Evolutionary conservation across 2,797 vertebrate genomes (phyloP).

Genomic region (Sebastes iracundus): DNA sequence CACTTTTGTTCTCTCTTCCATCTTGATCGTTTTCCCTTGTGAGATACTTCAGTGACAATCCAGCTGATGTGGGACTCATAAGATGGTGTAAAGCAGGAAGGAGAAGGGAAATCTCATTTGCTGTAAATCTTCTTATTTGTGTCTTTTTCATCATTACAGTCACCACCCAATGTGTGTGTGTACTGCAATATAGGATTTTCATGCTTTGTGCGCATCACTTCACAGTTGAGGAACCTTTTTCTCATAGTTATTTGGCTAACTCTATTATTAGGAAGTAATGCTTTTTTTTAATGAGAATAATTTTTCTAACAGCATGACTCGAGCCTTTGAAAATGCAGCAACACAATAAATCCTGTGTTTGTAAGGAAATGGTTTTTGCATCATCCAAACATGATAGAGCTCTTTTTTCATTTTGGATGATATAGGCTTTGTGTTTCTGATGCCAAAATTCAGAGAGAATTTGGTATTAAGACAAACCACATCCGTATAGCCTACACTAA

Average conservation of each 20-base stretch:
- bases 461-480: neutral
- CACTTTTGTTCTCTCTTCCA: slow-evolving; percentile 4
- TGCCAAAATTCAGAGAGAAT: neutral
- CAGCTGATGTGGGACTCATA: slow-evolving; percentile 22
- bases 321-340: slow-evolving; percentile 14
- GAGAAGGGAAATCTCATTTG: slow-evolving; percentile 1
- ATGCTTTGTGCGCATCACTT: neutral
- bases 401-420: slow-evolving; percentile 8
- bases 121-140: slow-evolving; percentile 23
- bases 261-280: slow-evolving; percentile 1
- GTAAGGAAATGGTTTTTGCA: neutral
- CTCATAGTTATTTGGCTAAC: slow-evolving; percentile 13
- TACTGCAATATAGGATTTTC: neutral
- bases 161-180: neutral
- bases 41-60: slow-evolving; percentile 23
- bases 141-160: slow-evolving; percentile 11
- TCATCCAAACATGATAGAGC: neutral
- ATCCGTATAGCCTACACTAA: neutral
- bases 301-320: neutral
- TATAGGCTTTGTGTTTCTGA: neutral
- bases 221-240: neutral
- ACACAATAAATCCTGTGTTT: neutral
- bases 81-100: neutral
- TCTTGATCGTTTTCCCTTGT: slow-evolving; percentile 30
- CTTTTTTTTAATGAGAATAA: neutral